These are phyloP conservation scores for Peromyscus eremicus DNA, from an alignment of 2,797 vertebrate genomes.

Conservation along the genomic window DNA sequence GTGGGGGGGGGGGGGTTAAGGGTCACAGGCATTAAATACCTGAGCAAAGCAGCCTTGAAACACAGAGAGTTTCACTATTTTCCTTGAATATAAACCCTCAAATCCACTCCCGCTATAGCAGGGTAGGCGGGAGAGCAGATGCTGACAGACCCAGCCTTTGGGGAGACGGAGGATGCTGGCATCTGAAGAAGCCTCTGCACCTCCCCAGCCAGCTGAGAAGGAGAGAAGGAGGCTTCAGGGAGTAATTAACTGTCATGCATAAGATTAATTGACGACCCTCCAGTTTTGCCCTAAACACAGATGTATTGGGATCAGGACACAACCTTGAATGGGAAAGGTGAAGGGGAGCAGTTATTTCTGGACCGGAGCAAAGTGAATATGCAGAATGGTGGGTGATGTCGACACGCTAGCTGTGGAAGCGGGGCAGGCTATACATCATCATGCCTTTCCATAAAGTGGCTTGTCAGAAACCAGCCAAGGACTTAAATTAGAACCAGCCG, in stretches of 20 bases:
- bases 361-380: constrained; percentile 69
- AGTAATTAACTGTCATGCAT: constrained; percentile 77
- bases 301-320: constrained; percentile 68
- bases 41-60: not conserved
- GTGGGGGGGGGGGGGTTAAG: not conserved
- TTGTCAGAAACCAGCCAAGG: constrained; percentile 73
- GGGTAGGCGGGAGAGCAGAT: not conserved
- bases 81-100: constrained; percentile 43
- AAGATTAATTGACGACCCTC: constrained; percentile 83
- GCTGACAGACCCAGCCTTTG: not conserved
- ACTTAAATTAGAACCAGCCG: constrained; percentile 52
- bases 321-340: constrained; percentile 79
- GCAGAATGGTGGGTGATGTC: constrained; percentile 62
- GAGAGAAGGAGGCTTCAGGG: constrained; percentile 49
- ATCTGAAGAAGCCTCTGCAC: not conserved
- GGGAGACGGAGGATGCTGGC: not conserved
- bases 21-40: not conserved
- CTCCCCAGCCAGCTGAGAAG: constrained; percentile 58
- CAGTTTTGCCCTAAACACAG: constrained; percentile 77
- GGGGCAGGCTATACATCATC: constrained; percentile 62
- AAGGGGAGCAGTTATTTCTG: constrained; percentile 79
- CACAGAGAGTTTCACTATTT: constrained; percentile 18
- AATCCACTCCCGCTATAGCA: not conserved
- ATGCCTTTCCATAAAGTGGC: constrained; percentile 34
- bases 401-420: not conserved